Base-by-base conservation (phyloP, 2,797 vertebrate genomes). In the Ambastaia sidthimunki region DNA sequence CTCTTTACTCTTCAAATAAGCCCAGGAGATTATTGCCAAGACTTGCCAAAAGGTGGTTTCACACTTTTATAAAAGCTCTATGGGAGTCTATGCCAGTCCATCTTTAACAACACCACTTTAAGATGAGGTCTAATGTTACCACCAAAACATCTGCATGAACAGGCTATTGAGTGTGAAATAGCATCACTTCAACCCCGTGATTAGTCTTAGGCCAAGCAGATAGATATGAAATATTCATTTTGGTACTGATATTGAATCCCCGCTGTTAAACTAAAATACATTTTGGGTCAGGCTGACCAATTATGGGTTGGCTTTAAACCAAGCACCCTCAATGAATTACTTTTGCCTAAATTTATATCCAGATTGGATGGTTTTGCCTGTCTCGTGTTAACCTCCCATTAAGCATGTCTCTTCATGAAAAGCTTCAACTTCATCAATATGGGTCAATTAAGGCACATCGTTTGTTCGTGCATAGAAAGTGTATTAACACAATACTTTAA, bases 401-500 rank as follows among this genome's bases (percentile, higher is more conserved):
- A 81, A 86, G 75, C 74, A 50, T 62, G 67, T 77, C 68, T 31
- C 57, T 83, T 83, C 78, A 82, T 81, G 69, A 84, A 87, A 84
- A 83, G 70, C 74, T 84, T 69, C 71, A 84, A 82, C 88, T 88
- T 94, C 91, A 93, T 95, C 94, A 92, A 95, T 93, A 94, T 92
- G 71, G 87, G 90, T 93, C 93, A 93, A 94, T 94, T 93, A 91
- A 93, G 94, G 94, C 89, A 90, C 90, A 91, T 92, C 89, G 92
- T 91, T 92, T 60, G 90, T 90, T 81, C 86, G 88, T 92, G 91
- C 93, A 92, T 90, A 80, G 91, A 94, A 94, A 95, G 92, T 95
- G 90, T 93, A 91, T 94, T 92, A 92, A 91, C 93, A 96, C 95
- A 89, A 95, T 96, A 95, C 93, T 93, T 93, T 95, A 95, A 95